phyloP scores from a whole-genome alignment of 2,888 invertebrate species.

The Clivina fossor region DNA sequence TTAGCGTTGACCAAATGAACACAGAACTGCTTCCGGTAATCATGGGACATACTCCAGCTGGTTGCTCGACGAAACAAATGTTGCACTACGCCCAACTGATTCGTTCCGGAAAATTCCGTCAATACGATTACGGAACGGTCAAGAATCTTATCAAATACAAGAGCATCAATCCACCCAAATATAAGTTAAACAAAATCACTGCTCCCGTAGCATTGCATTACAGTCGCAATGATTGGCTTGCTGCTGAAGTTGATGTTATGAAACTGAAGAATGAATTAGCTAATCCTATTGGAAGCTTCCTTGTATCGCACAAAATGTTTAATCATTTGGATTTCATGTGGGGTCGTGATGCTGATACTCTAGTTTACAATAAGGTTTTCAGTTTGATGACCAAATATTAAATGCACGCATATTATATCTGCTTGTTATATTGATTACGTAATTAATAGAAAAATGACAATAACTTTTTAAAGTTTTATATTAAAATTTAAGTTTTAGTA shows the following conservation, averaged over 20 bases:
- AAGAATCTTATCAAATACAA: slow-evolving; percentile 46
- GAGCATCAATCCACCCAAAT: slow-evolving; percentile 50
- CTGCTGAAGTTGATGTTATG: slow-evolving; percentile 54
- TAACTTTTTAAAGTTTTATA: too few species aligned
- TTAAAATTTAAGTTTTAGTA: too few species aligned
- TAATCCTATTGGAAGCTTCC: slow-evolving; percentile 54
- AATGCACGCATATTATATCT: not conserved
- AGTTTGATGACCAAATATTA: slow-evolving; percentile 36
- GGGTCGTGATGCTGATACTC: slow-evolving; percentile 53
- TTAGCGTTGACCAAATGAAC: slow-evolving; percentile 47
- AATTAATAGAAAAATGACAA: too few species aligned
- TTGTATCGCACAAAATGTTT: slow-evolving; percentile 55
- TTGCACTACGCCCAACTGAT: slow-evolving; percentile 72
- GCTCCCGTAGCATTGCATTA: slow-evolving; percentile 54
- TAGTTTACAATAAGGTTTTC: slow-evolving; percentile 38
- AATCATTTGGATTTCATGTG: slow-evolving; percentile 63
- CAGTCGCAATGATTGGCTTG: slow-evolving; percentile 57
- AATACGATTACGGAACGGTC: slow-evolving; percentile 59
- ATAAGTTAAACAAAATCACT: slow-evolving; percentile 51
- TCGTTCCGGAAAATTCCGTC: slow-evolving; percentile 55
- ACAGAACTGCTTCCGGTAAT: slow-evolving; percentile 44
- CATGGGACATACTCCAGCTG: slow-evolving; percentile 47
- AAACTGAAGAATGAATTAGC: slow-evolving; percentile 51
- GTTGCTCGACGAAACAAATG: slow-evolving; percentile 64
- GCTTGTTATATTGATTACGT: too few species aligned